Percentiles rank a stretch among this genome's conserved stretches.
phyloP scores from a whole-genome alignment of 2,888 invertebrate genomes.

The Boloria euphrosyne region DNA sequence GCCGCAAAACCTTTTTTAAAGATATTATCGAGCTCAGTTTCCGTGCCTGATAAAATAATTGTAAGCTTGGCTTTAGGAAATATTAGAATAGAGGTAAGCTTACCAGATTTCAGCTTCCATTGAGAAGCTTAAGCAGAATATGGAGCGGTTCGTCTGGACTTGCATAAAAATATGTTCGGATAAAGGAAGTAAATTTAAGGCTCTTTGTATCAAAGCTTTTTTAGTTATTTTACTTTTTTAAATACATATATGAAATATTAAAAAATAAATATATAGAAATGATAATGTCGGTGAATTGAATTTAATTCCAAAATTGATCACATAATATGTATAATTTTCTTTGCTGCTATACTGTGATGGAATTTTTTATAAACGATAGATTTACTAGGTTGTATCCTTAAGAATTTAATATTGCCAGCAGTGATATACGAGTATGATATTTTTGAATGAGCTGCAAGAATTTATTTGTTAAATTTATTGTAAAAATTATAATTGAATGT shows the following conservation, averaged over 20 bases:
- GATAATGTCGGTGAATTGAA: no score
- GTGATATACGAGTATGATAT: no score
- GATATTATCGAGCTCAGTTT: slow-evolving; percentile 32
- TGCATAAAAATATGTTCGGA: slow-evolving; percentile 34
- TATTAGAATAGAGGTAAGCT: slow-evolving; percentile 39
- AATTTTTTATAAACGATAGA: no score
- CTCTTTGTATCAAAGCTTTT: background rate
- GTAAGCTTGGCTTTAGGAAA: slow-evolving; percentile 35
- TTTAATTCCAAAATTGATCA: no score
- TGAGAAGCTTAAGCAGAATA: slow-evolving; percentile 40
- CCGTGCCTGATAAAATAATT: slow-evolving; percentile 32
- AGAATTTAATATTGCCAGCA: no score
- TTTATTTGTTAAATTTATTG: no score
- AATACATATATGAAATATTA: background rate
- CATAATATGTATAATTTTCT: no score
- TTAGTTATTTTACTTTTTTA: background rate
- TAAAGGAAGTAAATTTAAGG: slow-evolving; percentile 1
- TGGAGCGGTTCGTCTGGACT: slow-evolving; percentile 33
- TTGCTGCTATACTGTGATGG: no score
- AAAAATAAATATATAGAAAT: no score
- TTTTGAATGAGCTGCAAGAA: no score
- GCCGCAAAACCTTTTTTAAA: slow-evolving; percentile 29
- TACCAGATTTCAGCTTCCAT: slow-evolving; percentile 38
- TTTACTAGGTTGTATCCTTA: no score
- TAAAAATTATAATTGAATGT: no score